Evolutionary conservation across 2,888 invertebrate genomes (phyloP).

Genomic region (Anticlea derivata): DNA sequence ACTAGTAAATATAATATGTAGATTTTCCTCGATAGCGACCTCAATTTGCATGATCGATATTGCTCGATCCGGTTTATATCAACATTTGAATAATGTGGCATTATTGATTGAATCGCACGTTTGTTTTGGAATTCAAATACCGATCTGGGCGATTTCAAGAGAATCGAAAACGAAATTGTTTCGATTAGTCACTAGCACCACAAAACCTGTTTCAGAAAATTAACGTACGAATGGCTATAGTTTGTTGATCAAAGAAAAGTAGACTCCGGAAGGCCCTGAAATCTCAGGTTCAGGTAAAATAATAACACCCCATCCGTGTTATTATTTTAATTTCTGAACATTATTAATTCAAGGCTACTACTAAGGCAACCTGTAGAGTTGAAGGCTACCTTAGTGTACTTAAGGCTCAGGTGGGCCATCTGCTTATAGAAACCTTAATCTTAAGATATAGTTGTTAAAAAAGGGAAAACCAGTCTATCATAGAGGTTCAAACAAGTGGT

Average conservation of each 20-base stretch:
- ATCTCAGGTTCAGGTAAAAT: no score
- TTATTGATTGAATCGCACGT: conserved; percentile 51
- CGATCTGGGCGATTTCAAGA: conserved; percentile 47
- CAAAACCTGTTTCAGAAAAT: background rate
- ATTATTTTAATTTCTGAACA: no score
- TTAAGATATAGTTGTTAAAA: background rate
- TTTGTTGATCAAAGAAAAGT: no score
- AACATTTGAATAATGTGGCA: conserved; percentile 49
- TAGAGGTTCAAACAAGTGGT: no score
- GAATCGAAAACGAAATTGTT: conserved; percentile 27
- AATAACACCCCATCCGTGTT: no score
- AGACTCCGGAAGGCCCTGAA: no score
- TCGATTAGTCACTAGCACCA: background rate
- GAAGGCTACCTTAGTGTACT: no score
- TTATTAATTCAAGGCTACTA: no score
- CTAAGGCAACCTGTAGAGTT: no score
- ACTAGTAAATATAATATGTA: background rate
- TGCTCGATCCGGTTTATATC: conserved; percentile 51
- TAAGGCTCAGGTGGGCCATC: no score
- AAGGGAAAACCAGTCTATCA: background rate
- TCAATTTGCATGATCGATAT: conserved; percentile 39
- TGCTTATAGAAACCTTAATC: no score
- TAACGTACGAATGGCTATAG: background rate
- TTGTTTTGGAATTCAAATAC: conserved; percentile 56
- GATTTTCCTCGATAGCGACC: background rate